These are phyloP conservation scores for Selenia dentaria DNA, from an alignment of 2,888 invertebrate species.

Conservation along the genomic window DNA sequence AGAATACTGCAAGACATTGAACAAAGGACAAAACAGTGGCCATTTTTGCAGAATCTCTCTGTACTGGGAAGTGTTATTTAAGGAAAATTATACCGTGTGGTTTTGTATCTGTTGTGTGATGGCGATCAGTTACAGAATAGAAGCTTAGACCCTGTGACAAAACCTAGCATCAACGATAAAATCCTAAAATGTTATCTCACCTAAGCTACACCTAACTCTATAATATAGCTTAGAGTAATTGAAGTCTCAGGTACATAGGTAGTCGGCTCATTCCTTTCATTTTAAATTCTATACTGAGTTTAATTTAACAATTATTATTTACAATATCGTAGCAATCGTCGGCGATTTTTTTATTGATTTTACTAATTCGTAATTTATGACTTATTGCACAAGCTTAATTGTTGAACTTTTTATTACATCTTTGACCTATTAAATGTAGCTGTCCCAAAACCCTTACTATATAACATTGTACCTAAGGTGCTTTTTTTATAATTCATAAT, in stretches of 20 bases:
- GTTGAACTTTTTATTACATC: slow-evolving; percentile 5
- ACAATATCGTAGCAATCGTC: slow-evolving; percentile 44
- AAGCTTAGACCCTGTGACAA: slow-evolving; percentile 76
- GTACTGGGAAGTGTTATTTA: too few species aligned
- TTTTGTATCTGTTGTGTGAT: too few species aligned
- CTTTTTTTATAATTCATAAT: slow-evolving; percentile 40
- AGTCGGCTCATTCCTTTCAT: slow-evolving; percentile 67
- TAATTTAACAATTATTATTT: slow-evolving; percentile 54
- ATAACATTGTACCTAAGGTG: slow-evolving; percentile 74
- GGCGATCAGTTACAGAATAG: slow-evolving; percentile 40
- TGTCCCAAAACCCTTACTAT: slow-evolving; percentile 20
- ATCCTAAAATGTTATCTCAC: slow-evolving; percentile 67
- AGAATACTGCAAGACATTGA: slow-evolving; percentile 16
- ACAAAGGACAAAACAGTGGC: neutral
- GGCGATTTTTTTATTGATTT: slow-evolving; percentile 34
- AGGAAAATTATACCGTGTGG: neutral
- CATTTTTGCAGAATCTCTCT: too few species aligned
- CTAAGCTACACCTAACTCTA: slow-evolving; percentile 75
- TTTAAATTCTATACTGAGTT: slow-evolving; percentile 56
- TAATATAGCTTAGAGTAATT: slow-evolving; percentile 73
- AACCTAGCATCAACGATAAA: slow-evolving; percentile 74
- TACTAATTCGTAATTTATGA: slow-evolving; percentile 35
- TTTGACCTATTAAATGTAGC: too few species aligned
- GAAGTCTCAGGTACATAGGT: slow-evolving; percentile 78
- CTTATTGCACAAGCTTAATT: slow-evolving; percentile 6